phyloP scores from a whole-genome alignment of 2,113 vertebrate species.

The Typhlomys cinereus region DNA sequence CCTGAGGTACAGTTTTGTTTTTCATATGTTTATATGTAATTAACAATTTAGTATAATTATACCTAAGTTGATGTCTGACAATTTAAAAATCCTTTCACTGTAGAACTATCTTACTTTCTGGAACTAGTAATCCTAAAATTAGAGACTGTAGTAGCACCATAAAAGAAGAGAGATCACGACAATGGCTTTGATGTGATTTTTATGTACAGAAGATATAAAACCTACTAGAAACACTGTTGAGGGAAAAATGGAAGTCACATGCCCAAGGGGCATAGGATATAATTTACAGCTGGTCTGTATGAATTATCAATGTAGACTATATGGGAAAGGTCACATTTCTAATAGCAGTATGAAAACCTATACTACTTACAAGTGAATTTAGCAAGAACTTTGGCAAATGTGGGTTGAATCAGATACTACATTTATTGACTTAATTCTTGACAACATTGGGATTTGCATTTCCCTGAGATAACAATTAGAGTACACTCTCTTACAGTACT shows the following conservation, averaged over 20 bases:
- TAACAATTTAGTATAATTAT: background rate
- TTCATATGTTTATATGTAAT: background rate
- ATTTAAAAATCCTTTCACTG: background rate
- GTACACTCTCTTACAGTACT: background rate
- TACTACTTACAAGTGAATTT: background rate
- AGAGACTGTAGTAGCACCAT: background rate
- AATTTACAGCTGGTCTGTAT: background rate
- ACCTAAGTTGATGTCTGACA: background rate
- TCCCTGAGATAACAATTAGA: background rate
- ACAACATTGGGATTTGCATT: background rate
- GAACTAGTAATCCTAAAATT: background rate
- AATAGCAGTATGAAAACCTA: background rate
- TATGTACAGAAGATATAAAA: background rate
- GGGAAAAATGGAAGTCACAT: background rate
- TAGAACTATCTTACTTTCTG: background rate
- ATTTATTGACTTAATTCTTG: background rate
- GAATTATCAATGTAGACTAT: background rate
- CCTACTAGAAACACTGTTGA: background rate
- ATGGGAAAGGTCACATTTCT: background rate
- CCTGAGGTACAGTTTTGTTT: background rate
- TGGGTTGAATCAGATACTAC: background rate
- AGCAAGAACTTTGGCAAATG: background rate
- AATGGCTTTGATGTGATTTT: slow-evolving; percentile 1
- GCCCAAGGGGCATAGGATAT: background rate
- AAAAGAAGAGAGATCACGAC: background rate